phyloP scores from a whole-genome alignment of 2,888 invertebrate species.

The Lithosia quadra region DNA sequence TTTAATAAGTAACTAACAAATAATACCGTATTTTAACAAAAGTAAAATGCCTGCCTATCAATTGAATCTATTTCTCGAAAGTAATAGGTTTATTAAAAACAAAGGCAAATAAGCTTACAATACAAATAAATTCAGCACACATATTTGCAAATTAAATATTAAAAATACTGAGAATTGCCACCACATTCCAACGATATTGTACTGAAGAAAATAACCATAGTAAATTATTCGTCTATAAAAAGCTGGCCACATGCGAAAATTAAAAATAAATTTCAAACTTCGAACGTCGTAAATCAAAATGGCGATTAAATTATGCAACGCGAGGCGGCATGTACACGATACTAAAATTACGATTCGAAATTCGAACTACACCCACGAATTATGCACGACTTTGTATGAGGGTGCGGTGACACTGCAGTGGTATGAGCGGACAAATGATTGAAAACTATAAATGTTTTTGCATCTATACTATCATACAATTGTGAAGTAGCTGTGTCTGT shows the following conservation, averaged over 20 bases:
- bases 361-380: slow-evolving; percentile 43
- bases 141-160: slow-evolving; percentile 7
- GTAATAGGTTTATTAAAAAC: neutral
- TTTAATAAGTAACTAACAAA: too few relatives aligned
- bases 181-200: slow-evolving; percentile 29
- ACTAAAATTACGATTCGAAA: slow-evolving; percentile 57
- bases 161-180: slow-evolving; percentile 11
- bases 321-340: slow-evolving; percentile 53
- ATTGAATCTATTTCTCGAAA: slow-evolving; percentile 5
- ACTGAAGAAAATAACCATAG: slow-evolving; percentile 31
- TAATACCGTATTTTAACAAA: too few relatives aligned
- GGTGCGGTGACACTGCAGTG: slow-evolving; percentile 6
- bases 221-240: slow-evolving; percentile 40
- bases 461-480: neutral
- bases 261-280: slow-evolving; percentile 28
- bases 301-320: slow-evolving; percentile 68
- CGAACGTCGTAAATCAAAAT: slow-evolving; percentile 63
- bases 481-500: too few relatives aligned
- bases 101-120: neutral
- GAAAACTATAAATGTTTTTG: neutral
- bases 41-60: too few relatives aligned
- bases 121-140: neutral
- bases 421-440: slow-evolving; percentile 6
- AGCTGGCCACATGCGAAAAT: slow-evolving; percentile 30
- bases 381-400: slow-evolving; percentile 28